Percentiles rank a stretch among this genome's conserved stretches.
These are phyloP conservation scores for Xyliphius kryptos DNA, from an alignment of 2,113 vertebrate species.

Conservation along the genomic window DNA sequence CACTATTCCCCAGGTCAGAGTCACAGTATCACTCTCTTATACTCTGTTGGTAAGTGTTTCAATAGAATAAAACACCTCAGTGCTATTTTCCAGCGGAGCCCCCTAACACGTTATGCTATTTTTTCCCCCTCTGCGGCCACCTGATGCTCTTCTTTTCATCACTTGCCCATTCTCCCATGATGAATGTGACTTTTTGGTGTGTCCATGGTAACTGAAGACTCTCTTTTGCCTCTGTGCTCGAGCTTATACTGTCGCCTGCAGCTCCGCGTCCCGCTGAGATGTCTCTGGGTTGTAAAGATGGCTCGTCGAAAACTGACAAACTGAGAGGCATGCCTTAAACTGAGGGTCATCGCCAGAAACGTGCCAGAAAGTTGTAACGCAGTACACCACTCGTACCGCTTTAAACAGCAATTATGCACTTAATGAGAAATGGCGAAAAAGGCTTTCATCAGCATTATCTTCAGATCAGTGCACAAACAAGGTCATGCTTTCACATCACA, in stretches of 20 bases:
- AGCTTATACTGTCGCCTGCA: slow-evolving; percentile 16
- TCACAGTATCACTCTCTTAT: background rate
- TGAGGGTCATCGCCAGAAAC: background rate
- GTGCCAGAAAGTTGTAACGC: background rate
- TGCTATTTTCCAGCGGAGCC: background rate
- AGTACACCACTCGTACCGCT: background rate
- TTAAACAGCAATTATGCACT: background rate
- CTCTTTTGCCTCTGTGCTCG: slow-evolving; percentile 4
- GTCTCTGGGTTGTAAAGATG: slow-evolving; percentile 10
- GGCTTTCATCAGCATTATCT: background rate
- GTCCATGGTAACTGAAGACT: slow-evolving; percentile 32
- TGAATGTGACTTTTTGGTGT: slow-evolving; percentile 31
- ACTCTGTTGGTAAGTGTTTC: background rate
- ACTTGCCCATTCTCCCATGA: slow-evolving; percentile 14
- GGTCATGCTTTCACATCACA: background rate
- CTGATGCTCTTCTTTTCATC: slow-evolving; percentile 25
- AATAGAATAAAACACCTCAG: slow-evolving; percentile 11
- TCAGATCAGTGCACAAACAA: background rate
- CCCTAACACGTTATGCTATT: slow-evolving; percentile 2
- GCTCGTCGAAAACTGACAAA: slow-evolving; percentile 3
- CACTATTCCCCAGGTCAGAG: background rate
- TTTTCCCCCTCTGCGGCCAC: slow-evolving; percentile 14
- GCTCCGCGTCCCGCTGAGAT: slow-evolving; percentile 9
- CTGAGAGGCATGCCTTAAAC: slow-evolving; percentile 2
- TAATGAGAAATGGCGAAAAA: background rate